Percentiles rank a stretch among this genome's conserved stretches.
These are phyloP conservation scores for Vultur gryphus DNA, from an alignment of 2,797 vertebrate genomes.

Conservation along the genomic window DNA sequence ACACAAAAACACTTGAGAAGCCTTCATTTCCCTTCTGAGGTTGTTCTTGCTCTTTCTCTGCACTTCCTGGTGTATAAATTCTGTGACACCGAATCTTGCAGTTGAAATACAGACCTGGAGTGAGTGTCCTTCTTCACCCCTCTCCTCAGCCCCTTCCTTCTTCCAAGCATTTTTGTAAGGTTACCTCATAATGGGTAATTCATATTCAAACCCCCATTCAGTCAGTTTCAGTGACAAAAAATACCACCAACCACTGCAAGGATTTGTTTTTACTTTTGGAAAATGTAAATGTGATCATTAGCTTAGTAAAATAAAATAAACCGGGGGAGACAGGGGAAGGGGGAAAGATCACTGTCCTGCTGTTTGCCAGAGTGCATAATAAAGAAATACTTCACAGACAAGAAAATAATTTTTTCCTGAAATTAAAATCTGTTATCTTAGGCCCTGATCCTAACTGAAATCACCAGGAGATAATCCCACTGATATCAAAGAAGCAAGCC, in stretches of 20 bases:
- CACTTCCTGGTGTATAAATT: neutral
- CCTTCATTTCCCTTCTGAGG: neutral
- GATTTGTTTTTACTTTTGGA: slow-evolving; percentile 11
- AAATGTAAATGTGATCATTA: slow-evolving; percentile 57
- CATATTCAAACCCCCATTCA: neutral
- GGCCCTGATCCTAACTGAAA: neutral
- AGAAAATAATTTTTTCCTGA: neutral
- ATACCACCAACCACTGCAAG: neutral
- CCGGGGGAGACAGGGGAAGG: neutral
- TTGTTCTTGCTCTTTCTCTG: neutral
- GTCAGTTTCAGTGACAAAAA: neutral
- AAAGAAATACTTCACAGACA: neutral
- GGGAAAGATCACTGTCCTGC: neutral
- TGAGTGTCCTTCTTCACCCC: neutral
- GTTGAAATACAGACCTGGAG: neutral
- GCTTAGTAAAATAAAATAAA: neutral
- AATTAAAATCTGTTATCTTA: neutral
- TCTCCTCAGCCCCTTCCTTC: neutral
- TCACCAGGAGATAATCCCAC: neutral
- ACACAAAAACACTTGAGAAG: neutral
- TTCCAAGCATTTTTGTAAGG: neutral
- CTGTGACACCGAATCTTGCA: neutral
- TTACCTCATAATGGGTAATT: neutral
- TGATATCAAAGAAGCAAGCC: neutral
- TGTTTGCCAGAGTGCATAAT: slow-evolving; percentile 32